Base-by-base conservation (phyloP, 1,140 invertebrate species). In the Liolophura sinensis region DNA sequence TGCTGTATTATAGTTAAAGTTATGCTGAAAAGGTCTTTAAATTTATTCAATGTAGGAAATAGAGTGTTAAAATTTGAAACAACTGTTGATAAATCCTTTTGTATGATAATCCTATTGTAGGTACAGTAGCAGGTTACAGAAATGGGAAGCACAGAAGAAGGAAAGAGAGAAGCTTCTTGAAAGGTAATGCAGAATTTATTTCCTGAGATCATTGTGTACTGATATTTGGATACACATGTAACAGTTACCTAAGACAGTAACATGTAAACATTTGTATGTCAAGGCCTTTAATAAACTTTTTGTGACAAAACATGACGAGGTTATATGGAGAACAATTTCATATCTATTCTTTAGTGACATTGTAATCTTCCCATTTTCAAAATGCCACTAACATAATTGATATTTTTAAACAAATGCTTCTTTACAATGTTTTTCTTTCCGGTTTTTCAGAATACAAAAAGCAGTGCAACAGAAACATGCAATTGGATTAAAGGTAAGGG, bases 161-260 rank as follows among this genome's bases (percentile, higher is more conserved):
- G 51, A 54, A 54, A n/a, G 51, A 54, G 18, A n/a, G 24, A 54
- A 54, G 24, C n/a, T 54, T 12, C 51, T 54, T 54, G 51, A n/a
- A 54, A 54, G 51, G 51, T 54, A 54, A 12, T 54, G 51, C 24
- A 20, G 51, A 5, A 54, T 12, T 4, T 54, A 5, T 20, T 54
- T 54, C 1, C 51, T 54, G 51, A 54, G 12, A 20, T 4, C 18
- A 20, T 20, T n/a, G n/a, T n/a, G n/a, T n/a, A n/a, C n/a, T n/a
- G n/a, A 12, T n/a, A 20, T 54, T 20, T 54, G 51, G 12, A 5
- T 3, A 5, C 3, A 4, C 51, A n/a, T 54, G n/a, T 54, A 12
- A 54, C 51, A 54, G 51, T 5, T 20, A 7, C 3, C 3, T 1
- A 54, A 24, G 24, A 20, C 12, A 20, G 51, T 54, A 54, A 54